These are phyloP conservation scores for Drosophila carrolli DNA, from an alignment of 1,140 invertebrate genomes.

Conservation along the genomic window DNA sequence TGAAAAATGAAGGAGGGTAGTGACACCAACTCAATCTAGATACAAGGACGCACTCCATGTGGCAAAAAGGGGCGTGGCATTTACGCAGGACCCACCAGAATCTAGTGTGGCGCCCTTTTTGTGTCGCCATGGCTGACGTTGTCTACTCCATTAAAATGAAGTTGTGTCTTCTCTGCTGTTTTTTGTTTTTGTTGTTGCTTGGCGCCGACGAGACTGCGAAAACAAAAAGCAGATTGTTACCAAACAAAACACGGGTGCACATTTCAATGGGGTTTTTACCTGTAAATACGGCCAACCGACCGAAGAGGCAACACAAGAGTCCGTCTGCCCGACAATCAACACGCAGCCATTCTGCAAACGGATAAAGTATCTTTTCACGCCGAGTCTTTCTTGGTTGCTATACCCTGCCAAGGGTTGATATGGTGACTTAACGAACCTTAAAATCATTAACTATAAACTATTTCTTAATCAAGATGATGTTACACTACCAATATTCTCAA, in stretches of 20 bases:
- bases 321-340: constrained; percentile 30
- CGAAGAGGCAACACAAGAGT: constrained; percentile 41
- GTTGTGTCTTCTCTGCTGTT: constrained; percentile 37
- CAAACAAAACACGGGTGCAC: constrained; percentile 74
- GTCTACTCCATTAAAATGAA: constrained; percentile 75
- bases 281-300: constrained; percentile 62
- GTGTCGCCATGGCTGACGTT: constrained; percentile 63
- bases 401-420: not conserved
- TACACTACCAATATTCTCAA: too few species aligned
- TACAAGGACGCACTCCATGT: constrained; percentile 6
- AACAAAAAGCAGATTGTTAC: constrained; percentile 80
- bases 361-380: constrained; percentile 71
- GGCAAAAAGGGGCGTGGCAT: constrained; percentile 25
- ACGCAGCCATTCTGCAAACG: constrained; percentile 38
- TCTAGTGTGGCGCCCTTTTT: constrained; percentile 55
- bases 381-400: not conserved
- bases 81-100: not conserved
- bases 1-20: not conserved
- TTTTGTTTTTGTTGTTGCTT: constrained; percentile 13
- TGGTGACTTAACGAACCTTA: too few species aligned
- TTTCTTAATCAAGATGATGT: too few species aligned
- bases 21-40: constrained; percentile 13
- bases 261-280: constrained; percentile 80
- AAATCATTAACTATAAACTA: too few species aligned
- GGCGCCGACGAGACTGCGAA: constrained; percentile 78